Conservation (phyloP, 2,888 invertebrate species). For the Coenonympha glycerion region DNA sequence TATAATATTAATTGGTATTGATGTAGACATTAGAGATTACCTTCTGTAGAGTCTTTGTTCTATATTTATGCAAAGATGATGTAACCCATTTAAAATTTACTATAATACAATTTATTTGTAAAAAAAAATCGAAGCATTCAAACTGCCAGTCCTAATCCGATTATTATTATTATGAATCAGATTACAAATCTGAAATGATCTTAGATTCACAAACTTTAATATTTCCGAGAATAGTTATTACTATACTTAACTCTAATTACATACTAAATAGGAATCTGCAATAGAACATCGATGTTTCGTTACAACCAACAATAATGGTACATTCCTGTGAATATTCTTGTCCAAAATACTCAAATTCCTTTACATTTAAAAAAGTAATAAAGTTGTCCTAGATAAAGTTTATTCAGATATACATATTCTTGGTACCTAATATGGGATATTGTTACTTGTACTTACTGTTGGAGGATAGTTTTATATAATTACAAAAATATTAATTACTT, state of each 20-base stretch:
- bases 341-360: not conserved
- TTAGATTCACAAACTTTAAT: constrained; percentile 25
- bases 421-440: too few relatives aligned
- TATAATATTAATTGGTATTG: too few relatives aligned
- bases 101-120: constrained; percentile 8
- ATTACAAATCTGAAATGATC: constrained; percentile 46
- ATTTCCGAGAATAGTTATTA: too few relatives aligned
- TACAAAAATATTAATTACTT: not conserved
- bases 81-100: constrained; percentile 10
- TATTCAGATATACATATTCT: too few relatives aligned
- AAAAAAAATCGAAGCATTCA: constrained; percentile 8
- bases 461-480: too few relatives aligned
- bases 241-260: constrained; percentile 58
- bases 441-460: too few relatives aligned
- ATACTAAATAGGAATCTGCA: constrained; percentile 73
- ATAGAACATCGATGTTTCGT: constrained; percentile 44
- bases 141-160: constrained; percentile 46
- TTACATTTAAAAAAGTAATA: not conserved
- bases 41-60: too few relatives aligned
- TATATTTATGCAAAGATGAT: constrained; percentile 20
- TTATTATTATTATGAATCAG: constrained; percentile 35
- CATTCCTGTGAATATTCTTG: not conserved
- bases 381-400: not conserved
- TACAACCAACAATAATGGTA: constrained; percentile 9
- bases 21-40: too few relatives aligned